phyloP scores from a whole-genome alignment of 2,113 vertebrate species.

The Pontoporia blainvillei region DNA sequence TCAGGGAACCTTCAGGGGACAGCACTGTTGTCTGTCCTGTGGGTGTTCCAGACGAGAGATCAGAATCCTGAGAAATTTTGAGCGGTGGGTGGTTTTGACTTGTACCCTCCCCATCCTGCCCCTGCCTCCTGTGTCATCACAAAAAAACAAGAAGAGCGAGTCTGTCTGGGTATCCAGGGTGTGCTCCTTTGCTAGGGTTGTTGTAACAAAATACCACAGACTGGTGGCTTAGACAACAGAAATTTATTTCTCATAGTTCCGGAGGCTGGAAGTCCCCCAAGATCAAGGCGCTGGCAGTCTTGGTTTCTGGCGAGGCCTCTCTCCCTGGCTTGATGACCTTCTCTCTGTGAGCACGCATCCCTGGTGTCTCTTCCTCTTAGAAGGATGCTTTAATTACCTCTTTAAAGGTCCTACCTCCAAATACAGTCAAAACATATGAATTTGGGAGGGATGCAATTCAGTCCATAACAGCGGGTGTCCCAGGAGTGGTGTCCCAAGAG shows the following conservation, averaged over 20 bases:
- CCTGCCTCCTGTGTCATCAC: not conserved
- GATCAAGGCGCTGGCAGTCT: rapidly evolving
- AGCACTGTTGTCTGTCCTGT: not conserved
- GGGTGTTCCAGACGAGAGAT: not conserved
- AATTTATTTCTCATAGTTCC: not conserved
- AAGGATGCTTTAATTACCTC: not conserved
- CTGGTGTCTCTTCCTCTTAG: not conserved
- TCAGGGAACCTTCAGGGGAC: not conserved
- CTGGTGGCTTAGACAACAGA: not conserved
- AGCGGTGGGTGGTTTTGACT: not conserved
- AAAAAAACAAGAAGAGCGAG: not conserved
- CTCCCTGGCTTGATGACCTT: not conserved
- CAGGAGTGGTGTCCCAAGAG: not conserved
- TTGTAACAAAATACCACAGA: not conserved
- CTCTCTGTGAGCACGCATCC: not conserved
- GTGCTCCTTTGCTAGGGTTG: not conserved
- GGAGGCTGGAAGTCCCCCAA: not conserved
- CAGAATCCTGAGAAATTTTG: not conserved
- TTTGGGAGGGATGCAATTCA: not conserved
- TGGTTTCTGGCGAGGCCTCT: not conserved
- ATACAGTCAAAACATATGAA: not conserved
- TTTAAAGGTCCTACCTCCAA: not conserved
- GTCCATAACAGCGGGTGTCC: not conserved
- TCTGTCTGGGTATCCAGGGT: not conserved
- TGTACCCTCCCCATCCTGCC: not conserved